These are phyloP conservation scores for Megathymus violae DNA, from an alignment of 1,140 invertebrate genomes.

Conservation along the genomic window DNA sequence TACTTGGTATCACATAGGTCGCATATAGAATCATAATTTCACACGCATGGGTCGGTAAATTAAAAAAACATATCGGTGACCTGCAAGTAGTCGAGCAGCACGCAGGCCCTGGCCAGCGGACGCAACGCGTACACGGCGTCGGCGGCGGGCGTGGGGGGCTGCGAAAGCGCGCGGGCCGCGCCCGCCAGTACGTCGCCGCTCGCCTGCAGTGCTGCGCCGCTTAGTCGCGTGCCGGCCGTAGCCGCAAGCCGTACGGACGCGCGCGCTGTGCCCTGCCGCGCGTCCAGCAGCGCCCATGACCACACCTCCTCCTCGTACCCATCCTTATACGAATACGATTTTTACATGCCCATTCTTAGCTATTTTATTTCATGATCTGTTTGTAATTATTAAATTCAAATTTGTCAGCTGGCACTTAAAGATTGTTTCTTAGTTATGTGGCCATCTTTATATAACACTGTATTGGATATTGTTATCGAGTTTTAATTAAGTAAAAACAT, in stretches of 20 bases:
- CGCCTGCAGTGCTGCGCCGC: slow-evolving; percentile 48
- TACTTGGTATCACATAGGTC: too few relatives aligned
- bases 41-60: too few relatives aligned
- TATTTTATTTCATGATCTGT: too few relatives aligned
- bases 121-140: slow-evolving; percentile 62
- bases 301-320: slow-evolving; percentile 67
- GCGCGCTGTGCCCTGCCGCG: slow-evolving; percentile 54
- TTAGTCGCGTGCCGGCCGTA: slow-evolving; percentile 49
- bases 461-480: too few relatives aligned
- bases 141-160: slow-evolving; percentile 55
- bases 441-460: too few relatives aligned
- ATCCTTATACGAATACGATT: slow-evolving; percentile 45
- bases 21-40: too few relatives aligned
- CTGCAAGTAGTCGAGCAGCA: slow-evolving; percentile 71
- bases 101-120: slow-evolving; percentile 64
- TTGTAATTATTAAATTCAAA: too few relatives aligned
- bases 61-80: slow-evolving; percentile 44
- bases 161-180: slow-evolving; percentile 50
- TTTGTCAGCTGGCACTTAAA: too few relatives aligned
- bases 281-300: slow-evolving; percentile 66
- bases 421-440: too few relatives aligned
- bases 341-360: not conserved
- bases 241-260: slow-evolving; percentile 58
- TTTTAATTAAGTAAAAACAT: too few relatives aligned
- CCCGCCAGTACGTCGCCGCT: slow-evolving; percentile 50